Evolutionary conservation across 2,797 vertebrate species (phyloP), one percentile per base, ranked within the genome.

Genomic region (Aphelocoma californica): DNA sequence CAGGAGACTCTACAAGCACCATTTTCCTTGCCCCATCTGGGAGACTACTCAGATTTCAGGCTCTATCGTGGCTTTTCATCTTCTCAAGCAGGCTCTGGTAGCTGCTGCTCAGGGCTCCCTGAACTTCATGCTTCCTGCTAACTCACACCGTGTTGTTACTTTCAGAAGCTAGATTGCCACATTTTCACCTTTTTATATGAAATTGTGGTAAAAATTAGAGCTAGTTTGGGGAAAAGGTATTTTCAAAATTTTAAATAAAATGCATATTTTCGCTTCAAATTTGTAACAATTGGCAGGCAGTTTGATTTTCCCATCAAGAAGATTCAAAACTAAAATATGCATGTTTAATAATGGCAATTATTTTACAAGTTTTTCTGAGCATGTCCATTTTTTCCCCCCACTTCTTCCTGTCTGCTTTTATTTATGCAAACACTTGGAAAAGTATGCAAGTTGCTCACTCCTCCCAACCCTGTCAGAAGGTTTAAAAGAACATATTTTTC

Each of bases 301-400:
- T 36, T 70, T 66, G 24, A 23, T 90, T 89, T 88, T 65, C 56
- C 34, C n/a, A 21, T 15, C 51, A 81, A 86, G 23, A 80, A 58
- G 25, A 83, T 21, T 54, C 29, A 86, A 81, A 91, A 78, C n/a
- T 36, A 81, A 88, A 31, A 26, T 62, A 58, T 66, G 3, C 6
- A 34, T 56, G 34, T 72, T 90, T 69, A 64, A 90, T 95, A 91
- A 90, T 70, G 26, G 31, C 34, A 82, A 80, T 82, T 92, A 85
- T 56, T 91, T 86, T 36, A 47, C 12, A 65, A 54, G 18, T 51
- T 86, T 79, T 86, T 86, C 54, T 79, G 26, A 83, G 69, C 2
- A 1, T 25, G 69, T 75, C 54, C 7, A 29, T 57, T 91, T 82
- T 82, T 4, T 2, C 36, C 42, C 73, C 10, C 29, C 16, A 32